Evolutionary conservation across 2,113 vertebrate species (phyloP), one percentile per base, ranked within the genome.

Genomic region (Pogonocichla stellata): DNA sequence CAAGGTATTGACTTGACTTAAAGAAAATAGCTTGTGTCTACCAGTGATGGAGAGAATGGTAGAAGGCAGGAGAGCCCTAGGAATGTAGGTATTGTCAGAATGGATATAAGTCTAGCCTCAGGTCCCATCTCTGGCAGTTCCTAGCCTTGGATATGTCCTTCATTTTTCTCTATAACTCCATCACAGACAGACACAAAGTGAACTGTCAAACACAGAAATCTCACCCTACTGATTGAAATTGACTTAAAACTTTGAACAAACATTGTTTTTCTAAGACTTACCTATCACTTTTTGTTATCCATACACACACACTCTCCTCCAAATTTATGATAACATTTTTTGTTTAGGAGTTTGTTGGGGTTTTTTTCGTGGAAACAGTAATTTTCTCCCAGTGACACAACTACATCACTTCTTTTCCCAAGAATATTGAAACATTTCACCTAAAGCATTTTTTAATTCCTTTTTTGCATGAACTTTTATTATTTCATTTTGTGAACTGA

Each of bases 1-100:
- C 24, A 86, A 73, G 50, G 36, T 95, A 95, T 95, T 95, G 95
- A 94, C 71, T n/a, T 45, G 53, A 78, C 77, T 96, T 82, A 58
- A 80, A 91, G 91, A 89, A 93, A 95, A 97, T 23, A 91, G 81
- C 58, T 82, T 73, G 29, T 74, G 85, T 62, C 64, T 90, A 74
- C 7, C 58, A 80, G 4, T 73, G 90, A 92, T 42, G 34, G 60
- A 93, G 74, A 61, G 83, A 84, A 93, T 5, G 14, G 74, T 10
- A 80, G 79, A 80, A 89, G 19, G 66, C 58, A 66, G 81, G n/a
- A 88, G n/a, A 73, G 75, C 26, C 64, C 47, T 6, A 47, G 26
- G 19, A 80, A 54, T 16, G 47, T 25, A 24, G 28, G 26, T 57
- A 51, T 26, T 94, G 78, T 51, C 81, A 73, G 54, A 80, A 79